These are phyloP conservation scores for Vulpes lagopus DNA, from an alignment of 2,113 vertebrate species.

Conservation along the genomic window DNA sequence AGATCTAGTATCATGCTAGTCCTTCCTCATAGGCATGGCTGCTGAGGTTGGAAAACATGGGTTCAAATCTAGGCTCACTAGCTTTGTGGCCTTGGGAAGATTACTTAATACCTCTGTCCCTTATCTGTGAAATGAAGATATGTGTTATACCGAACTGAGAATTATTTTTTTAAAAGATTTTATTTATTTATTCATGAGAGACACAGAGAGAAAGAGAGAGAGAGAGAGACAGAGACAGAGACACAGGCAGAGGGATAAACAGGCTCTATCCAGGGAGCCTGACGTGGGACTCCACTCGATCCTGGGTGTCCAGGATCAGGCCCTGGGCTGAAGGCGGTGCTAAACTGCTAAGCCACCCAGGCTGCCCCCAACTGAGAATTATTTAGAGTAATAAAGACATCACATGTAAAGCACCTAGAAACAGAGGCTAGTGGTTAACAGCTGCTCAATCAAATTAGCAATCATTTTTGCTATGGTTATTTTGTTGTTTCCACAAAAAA, in stretches of 20 bases:
- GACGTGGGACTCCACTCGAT: too few species aligned
- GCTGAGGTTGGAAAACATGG: background rate
- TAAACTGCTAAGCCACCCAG: too few species aligned
- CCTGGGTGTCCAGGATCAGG: too few species aligned
- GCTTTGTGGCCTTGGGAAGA: background rate
- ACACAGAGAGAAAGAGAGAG: too few species aligned
- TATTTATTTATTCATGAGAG: too few species aligned
- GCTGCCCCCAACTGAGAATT: background rate
- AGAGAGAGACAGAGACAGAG: too few species aligned
- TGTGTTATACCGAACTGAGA: background rate
- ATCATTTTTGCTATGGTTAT: background rate
- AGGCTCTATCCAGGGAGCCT: too few species aligned
- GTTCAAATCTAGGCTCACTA: background rate
- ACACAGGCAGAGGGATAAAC: too few species aligned
- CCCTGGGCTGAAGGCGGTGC: too few species aligned
- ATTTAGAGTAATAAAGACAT: background rate
- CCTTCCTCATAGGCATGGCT: background rate
- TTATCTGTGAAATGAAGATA: conserved; percentile 28
- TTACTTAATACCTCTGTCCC: background rate
- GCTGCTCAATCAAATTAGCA: background rate
- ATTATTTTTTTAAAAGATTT: background rate
- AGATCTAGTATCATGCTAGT: background rate
- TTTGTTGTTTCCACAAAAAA: conserved; percentile 7
- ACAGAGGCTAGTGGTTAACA: background rate
- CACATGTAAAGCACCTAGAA: background rate